A percentile compares a stretch with the other conserved stretches of the same genome.
Evolutionary conservation across 2,888 invertebrate genomes (phyloP).

Genomic region (Mylabris sibirica): DNA sequence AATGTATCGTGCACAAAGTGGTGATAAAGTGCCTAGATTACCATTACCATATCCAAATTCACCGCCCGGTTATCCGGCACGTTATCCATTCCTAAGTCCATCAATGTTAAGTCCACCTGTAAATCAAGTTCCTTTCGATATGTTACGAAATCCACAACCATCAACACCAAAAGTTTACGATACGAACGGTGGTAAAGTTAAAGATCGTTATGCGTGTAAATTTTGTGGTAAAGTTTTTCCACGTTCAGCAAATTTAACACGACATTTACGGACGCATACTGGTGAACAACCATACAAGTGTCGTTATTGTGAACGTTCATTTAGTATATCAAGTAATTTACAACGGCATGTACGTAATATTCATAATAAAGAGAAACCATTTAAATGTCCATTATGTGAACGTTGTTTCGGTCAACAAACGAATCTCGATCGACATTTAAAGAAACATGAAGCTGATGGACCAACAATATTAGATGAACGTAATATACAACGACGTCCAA

Average conservation of each 20-base stretch:
- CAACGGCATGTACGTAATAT: conserved; percentile 99
- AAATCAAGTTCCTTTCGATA: conserved; percentile 67
- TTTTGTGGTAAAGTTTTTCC: conserved; percentile 98
- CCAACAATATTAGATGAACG: conserved; percentile 76
- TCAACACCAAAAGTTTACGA: conserved; percentile 59
- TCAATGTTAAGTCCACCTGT: conserved; percentile 61
- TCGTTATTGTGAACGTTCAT: conserved; percentile 97
- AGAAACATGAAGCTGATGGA: conserved; percentile 96
- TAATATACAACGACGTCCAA: conserved; percentile 68
- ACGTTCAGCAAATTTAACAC: conserved; percentile 94
- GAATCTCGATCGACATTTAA: conserved; percentile 95
- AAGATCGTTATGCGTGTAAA: conserved; percentile 86
- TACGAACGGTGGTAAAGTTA: conserved; percentile 69
- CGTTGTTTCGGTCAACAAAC: conserved; percentile 99
- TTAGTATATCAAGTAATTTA: conserved; percentile 98
- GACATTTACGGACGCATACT: conserved; percentile 96
- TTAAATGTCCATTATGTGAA: conserved; percentile 96
- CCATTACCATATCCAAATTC: conserved; percentile 68
- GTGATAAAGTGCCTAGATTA: conserved; percentile 67
- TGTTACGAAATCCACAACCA: conserved; percentile 60
- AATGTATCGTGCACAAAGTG: conserved; percentile 68
- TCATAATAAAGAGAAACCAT: conserved; percentile 98
- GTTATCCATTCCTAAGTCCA: conserved; percentile 62
- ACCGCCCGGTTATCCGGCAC: conserved; percentile 59
- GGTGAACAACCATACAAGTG: conserved; percentile 98